Conservation (phyloP, 2,113 vertebrate species). For the Trachemys scripta region DNA sequence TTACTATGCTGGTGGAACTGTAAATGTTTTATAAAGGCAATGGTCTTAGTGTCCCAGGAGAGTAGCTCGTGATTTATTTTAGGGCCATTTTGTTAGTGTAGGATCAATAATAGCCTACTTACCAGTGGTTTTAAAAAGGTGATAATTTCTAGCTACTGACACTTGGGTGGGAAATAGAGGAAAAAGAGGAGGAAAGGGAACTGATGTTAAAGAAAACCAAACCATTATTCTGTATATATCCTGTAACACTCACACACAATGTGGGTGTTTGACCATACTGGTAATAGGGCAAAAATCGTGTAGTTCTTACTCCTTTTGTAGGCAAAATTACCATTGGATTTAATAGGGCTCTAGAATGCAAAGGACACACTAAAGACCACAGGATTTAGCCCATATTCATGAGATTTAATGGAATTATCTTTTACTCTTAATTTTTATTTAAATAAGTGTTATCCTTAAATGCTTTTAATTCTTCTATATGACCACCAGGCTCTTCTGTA, state of each 20-base stretch:
- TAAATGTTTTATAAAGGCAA: background rate
- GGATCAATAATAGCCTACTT: background rate
- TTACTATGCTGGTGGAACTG: background rate
- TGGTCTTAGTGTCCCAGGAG: background rate
- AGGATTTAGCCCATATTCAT: background rate
- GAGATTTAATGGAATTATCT: background rate
- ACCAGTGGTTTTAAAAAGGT: background rate
- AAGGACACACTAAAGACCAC: background rate
- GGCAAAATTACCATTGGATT: background rate
- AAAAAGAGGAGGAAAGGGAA: background rate
- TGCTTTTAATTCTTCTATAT: background rate
- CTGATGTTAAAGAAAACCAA: background rate
- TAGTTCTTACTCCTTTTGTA: background rate
- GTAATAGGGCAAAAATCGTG: background rate
- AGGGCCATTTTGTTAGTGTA: slow-evolving; percentile 8
- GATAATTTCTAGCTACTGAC: background rate
- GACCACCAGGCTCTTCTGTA: background rate
- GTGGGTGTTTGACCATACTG: background rate
- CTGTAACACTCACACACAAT: background rate
- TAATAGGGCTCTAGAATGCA: background rate
- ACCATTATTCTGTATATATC: background rate
- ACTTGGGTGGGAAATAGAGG: background rate
- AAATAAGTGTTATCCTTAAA: rapidly evolving
- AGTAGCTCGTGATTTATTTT: background rate
- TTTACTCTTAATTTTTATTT: background rate